These are phyloP conservation scores for Xyrichtys novacula DNA, from an alignment of 2,797 vertebrate species.

Conservation along the genomic window DNA sequence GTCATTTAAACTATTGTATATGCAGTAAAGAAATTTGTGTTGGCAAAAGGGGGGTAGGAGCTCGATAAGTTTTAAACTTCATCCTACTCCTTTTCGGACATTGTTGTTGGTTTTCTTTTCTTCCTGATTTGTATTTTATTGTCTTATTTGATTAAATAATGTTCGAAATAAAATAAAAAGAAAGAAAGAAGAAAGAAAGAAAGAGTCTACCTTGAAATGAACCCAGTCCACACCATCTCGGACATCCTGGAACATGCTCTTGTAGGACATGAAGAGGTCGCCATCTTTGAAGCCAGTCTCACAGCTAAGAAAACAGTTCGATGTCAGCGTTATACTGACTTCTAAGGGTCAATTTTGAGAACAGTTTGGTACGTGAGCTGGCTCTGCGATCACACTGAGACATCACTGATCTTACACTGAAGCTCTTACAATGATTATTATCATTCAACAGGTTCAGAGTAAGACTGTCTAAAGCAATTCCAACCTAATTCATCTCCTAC, in stretches of 20 bases:
- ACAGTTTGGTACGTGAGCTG: too few relatives aligned
- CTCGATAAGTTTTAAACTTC: too few relatives aligned
- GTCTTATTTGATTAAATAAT: too few relatives aligned
- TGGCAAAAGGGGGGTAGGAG: too few relatives aligned
- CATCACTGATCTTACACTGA: not conserved
- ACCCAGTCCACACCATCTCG: slow-evolving; percentile 97
- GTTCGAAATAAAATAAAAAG: too few relatives aligned
- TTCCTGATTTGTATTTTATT: too few relatives aligned
- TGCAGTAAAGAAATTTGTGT: too few relatives aligned
- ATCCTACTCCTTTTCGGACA: too few relatives aligned
- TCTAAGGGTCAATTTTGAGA: not conserved
- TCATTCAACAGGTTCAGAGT: not conserved
- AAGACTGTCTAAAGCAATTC: not conserved
- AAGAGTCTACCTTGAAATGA: slow-evolving; percentile 90
- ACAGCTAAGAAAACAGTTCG: slow-evolving; percentile 79
- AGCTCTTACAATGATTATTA: not conserved
- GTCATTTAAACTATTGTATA: too few relatives aligned
- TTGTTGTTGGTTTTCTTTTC: too few relatives aligned
- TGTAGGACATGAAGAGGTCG: slow-evolving; percentile 97
- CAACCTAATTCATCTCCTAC: not conserved
- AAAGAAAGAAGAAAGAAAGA: too few relatives aligned
- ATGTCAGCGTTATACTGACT: not conserved
- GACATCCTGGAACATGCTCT: slow-evolving; percentile 98
- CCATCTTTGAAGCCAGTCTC: slow-evolving; percentile 96
- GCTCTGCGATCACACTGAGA: too few relatives aligned